Conservation (phyloP, 2,113 vertebrate species). For the Heliornis fulica region DNA sequence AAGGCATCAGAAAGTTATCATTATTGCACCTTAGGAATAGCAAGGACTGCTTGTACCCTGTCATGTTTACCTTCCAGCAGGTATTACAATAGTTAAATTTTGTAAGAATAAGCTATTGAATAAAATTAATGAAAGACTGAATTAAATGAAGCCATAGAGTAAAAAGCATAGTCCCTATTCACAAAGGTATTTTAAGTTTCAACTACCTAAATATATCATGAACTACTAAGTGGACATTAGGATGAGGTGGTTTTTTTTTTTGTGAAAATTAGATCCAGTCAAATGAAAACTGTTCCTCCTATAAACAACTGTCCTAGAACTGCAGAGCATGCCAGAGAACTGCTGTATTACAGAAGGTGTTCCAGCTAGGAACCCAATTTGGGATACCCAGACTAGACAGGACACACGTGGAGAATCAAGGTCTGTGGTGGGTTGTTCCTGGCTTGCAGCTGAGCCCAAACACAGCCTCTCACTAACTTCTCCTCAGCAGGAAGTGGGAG, state of each 20-base stretch:
- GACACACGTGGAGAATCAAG: background rate
- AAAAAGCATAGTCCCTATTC: background rate
- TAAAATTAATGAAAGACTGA: background rate
- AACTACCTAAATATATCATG: background rate
- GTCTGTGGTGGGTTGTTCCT: background rate
- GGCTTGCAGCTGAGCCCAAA: background rate
- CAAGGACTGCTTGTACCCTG: background rate
- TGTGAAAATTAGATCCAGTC: background rate
- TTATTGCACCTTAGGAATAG: background rate
- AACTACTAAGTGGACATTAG: background rate
- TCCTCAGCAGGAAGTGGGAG: background rate
- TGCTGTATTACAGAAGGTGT: background rate
- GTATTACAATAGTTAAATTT: background rate
- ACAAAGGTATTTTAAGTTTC: background rate
- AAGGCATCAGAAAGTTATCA: background rate
- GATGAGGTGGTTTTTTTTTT: background rate
- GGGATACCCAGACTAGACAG: background rate
- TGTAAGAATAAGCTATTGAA: background rate
- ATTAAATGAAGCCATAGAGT: background rate
- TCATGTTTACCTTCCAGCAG: background rate
- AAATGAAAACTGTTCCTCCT: background rate
- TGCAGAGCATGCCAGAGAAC: rapidly evolving
- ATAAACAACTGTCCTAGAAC: background rate
- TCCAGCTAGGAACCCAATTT: rapidly evolving
- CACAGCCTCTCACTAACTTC: background rate